Percentiles rank a stretch among this genome's conserved stretches.
phyloP scores from a whole-genome alignment of 2,797 vertebrate species.

The Taenioides sp. region DNA sequence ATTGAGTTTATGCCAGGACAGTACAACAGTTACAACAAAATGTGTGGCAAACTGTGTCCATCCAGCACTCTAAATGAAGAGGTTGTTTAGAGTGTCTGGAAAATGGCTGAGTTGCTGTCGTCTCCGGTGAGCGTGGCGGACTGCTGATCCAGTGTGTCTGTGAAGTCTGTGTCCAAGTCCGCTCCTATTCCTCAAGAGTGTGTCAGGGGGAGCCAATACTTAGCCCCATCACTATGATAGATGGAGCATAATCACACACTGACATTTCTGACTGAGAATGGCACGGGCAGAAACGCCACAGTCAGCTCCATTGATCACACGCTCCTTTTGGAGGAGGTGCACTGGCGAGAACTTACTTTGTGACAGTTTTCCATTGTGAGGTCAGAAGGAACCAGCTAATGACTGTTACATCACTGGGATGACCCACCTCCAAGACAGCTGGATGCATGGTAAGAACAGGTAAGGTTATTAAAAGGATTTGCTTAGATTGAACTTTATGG shows the following conservation, averaged over 20 bases:
- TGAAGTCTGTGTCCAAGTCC: constrained; percentile 71
- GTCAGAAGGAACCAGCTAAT: constrained; percentile 67
- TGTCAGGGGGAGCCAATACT: constrained; percentile 80
- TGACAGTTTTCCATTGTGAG: constrained; percentile 80
- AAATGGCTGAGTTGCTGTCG: constrained; percentile 50
- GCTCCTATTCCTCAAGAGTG: constrained; percentile 76
- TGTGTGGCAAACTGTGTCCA: constrained; percentile 14
- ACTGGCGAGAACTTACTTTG: constrained; percentile 75
- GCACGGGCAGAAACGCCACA: constrained; percentile 72
- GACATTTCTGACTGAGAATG: constrained; percentile 72
- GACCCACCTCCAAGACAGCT: constrained; percentile 54
- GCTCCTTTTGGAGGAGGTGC: constrained; percentile 62
- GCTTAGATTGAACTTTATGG: constrained; percentile 49
- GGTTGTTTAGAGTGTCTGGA: constrained; percentile 47
- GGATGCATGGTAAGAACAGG: constrained; percentile 57
- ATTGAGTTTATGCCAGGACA: constrained; percentile 24
- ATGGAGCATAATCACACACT: constrained; percentile 79
- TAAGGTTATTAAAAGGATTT: constrained; percentile 65
- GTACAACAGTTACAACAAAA: constrained; percentile 20
- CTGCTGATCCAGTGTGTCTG: constrained; percentile 77
- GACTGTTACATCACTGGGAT: constrained; percentile 59
- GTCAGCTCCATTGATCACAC: constrained; percentile 79
- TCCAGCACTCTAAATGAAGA: constrained; percentile 51
- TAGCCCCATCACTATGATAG: constrained; percentile 79
- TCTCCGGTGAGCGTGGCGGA: constrained; percentile 61